Base-by-base conservation (phyloP, 1,140 invertebrate species). In the Branchinecta lindahli region DNA sequence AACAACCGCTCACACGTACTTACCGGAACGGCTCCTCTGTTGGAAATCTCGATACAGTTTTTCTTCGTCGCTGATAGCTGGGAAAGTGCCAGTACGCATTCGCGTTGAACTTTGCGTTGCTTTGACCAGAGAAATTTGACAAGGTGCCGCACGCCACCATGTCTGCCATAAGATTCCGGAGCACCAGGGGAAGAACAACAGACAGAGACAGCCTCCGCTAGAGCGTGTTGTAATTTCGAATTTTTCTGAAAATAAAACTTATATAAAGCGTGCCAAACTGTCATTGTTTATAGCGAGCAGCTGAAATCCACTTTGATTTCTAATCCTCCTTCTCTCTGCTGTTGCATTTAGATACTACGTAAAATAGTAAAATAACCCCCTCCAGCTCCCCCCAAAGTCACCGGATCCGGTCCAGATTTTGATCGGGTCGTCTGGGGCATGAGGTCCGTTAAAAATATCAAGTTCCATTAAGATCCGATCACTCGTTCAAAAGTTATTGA, bases 221-320 rank as follows among this genome's bases (percentile, higher is more conserved):
- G 12, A 4, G 52, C 52, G 18, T 61, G 52, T 20, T 61, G 52
- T 20, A 61, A 61, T 61, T 61, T 61, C 2, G 52, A 20, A 15
- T 61, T 61, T 61, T 61, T 61, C 52, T 61, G 52, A 61, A 61
- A 61, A 61, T 61, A 61, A 61, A 61, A 61, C 52, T 61, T 33
- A 33, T 1, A 33, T 33, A 33, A 33, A 33, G 33, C 33, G 2
- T 33, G 1, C 33, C 2, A 33, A 33, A 33, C 5, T 33, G 33
- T 33, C 33, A 33, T 5, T 33, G 5, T 33, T 33, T 33, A 3
- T 33, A 33, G 33, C 33, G 1, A 33, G 33, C 33, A 33, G 33
- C 1, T 33, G 33, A 33, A 5, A 33, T 3, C 5, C 33, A 33
- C 33, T 33, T 33, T 33, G n/a, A n/a, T n/a, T n/a, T n/a, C n/a